Conservation (phyloP, 1,140 invertebrate genomes). For the Mercenaria mercenaria region DNA sequence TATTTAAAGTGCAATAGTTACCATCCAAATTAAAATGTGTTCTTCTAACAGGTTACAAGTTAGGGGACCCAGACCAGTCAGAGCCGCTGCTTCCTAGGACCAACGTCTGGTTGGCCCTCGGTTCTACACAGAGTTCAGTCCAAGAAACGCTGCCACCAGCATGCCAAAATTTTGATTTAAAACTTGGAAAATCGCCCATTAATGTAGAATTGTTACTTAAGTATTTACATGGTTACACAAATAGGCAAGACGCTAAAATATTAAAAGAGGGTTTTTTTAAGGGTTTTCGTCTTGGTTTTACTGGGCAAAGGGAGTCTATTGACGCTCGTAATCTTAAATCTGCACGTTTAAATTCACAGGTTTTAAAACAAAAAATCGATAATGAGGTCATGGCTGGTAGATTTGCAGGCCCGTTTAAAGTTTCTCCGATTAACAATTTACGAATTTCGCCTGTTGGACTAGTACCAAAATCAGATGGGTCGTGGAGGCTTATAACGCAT, state of each 20-base stretch:
- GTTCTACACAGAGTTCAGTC: not conserved
- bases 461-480: slow-evolving; percentile 41
- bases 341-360: not conserved
- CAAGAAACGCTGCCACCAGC: not conserved
- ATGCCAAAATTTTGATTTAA: not conserved
- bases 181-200: not conserved
- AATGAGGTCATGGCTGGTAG: slow-evolving; percentile 22
- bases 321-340: not conserved
- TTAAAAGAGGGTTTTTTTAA: not conserved
- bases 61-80: not conserved
- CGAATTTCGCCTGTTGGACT: slow-evolving; percentile 23
- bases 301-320: not conserved
- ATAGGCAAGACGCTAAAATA: not conserved
- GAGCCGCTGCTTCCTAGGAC: not conserved
- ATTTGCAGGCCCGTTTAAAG: slow-evolving; percentile 44
- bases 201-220: not conserved
- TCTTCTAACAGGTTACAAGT: not conserved
- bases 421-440: slow-evolving; percentile 9
- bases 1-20: not conserved
- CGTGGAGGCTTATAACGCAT: slow-evolving; percentile 38
- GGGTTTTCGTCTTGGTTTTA: not conserved
- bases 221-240: not conserved
- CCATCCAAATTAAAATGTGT: not conserved
- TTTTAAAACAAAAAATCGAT: slow-evolving; percentile 4
- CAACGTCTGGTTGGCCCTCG: not conserved